Base-by-base conservation (phyloP, 2,113 vertebrate species). In the Dolichotis patagonum region DNA sequence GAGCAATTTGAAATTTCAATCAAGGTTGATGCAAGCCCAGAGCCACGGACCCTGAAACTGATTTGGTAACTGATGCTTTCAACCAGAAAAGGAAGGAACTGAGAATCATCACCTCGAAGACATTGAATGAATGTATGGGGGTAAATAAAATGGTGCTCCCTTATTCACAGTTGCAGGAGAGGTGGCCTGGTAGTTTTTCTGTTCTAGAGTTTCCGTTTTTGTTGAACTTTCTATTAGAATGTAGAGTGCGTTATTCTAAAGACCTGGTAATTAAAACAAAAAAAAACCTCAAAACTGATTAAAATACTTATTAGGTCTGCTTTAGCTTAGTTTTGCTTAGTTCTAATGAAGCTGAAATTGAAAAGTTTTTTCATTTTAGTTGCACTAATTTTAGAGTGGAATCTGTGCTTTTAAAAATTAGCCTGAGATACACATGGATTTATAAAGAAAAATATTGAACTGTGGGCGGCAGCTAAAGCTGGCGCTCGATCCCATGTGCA, bases 1-100 rank as follows among this genome's bases (percentile, higher is more conserved):
- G 99, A 99, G 97, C 97, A 99, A 65, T 99, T 99, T 98, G 99
- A 99, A 98, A 99, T 99, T 63, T 99, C 99, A 19, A 97, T 99
- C 96, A 99, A 99, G 97, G 99, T 99, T 4, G 98, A 99, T 46
- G 96, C 99, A 89, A 99, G 99, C 97, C 99, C 99, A 11, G 99
- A 99, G n/a, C 99, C 99, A 0, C 99, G 99, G 99, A 99, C 99
- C 7, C 99, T 0, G 99, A 99, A 98, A 99, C 99, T 0, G 99
- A 99, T 32, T 97, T 99, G 4, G 99, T 99, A 62, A 99, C 99
- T 1, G 99, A 99, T 11, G 99, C 99, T 1, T 99, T 99, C 98
- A 99, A 99, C 97, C 98, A 99, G 98, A 99, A 99, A 98, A 99
- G 99, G 96, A 99, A 99, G 98, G 99, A 99, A 97, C 98, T 99